Percentiles rank a stretch among this genome's conserved stretches.
These are phyloP conservation scores for Raphicerus campestris DNA, from an alignment of 2,113 vertebrate species.

Conservation along the genomic window DNA sequence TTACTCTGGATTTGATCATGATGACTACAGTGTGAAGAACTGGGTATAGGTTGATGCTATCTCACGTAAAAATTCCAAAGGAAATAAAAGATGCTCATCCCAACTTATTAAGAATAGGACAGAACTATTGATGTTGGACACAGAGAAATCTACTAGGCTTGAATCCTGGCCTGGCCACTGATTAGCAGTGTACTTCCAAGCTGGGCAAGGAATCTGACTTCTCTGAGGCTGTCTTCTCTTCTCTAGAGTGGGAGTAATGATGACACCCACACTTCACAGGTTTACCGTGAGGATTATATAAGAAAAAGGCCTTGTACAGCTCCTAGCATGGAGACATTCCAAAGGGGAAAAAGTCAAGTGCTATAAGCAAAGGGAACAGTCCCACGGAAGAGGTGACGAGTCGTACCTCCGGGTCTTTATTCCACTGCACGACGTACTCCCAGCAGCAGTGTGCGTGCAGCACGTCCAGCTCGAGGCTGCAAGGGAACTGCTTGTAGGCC, in stretches of 20 bases:
- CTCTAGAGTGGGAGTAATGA: neutral
- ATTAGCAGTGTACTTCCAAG: no score
- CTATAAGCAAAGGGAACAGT: no score
- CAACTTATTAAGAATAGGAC: neutral
- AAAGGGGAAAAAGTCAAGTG: neutral
- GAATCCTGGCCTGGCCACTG: neutral
- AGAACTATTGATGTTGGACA: neutral
- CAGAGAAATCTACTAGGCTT: neutral
- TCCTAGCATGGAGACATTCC: neutral
- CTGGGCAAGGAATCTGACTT: neutral
- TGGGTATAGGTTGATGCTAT: neutral
- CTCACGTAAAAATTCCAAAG: neutral
- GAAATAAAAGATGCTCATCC: neutral
- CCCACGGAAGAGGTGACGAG: rapidly evolving
- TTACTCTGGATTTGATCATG: neutral
- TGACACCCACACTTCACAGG: no score
- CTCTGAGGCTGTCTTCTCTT: neutral
- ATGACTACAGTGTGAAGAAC: neutral
- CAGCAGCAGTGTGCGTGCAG: conserved; percentile 95
- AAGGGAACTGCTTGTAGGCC: conserved; percentile 91
- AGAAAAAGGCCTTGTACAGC: neutral
- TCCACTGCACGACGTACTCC: conserved; percentile 99
- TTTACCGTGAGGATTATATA: neutral
- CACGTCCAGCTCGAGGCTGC: conserved; percentile 91
- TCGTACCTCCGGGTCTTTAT: conserved; percentile 95